Evolutionary conservation across 2,113 vertebrate species (phyloP), one percentile per base, ranked within the genome.

Genomic region (Fulica atra): DNA sequence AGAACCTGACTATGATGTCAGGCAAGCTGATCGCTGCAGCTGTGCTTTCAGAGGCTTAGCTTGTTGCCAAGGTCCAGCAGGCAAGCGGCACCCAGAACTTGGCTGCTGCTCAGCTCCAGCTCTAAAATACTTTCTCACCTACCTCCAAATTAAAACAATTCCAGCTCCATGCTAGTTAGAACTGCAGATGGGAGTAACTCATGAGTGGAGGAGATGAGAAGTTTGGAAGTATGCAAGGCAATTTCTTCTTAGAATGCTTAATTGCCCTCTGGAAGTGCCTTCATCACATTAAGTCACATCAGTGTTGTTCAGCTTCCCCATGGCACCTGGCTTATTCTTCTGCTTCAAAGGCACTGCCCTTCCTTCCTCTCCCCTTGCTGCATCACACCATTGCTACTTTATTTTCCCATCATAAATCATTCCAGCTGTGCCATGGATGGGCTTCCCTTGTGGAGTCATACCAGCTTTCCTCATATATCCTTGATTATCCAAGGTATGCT

Each of bases 21-120:
- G 76, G 53, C 88, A 95, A 94, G 81, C 66, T 64, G 59, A 89
- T 93, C 11, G 9, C 82, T 94, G 73, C 71, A 87, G 81, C 89
- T 92, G 44, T 66, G 68, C 64, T 87, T 87, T 91, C 81, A 65
- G 80, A 82, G 71, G 64, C 85, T 95, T 85, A 95, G 88, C 74
- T 86, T 88, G 57, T 97, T 96, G 88, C 93, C 95, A 93, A 68
- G 64, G 68, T 69, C 53, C 77, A 88, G 73, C 91, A 96, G 92
- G 85, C 77, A 95, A 93, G 77, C 0, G 3, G 54, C 86, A 92
- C 64, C 46, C 66, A 81, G 36, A 68, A 61, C 69, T 94, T 95
- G 93, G 93, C 92, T 78, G 73, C 70, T 95, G 60, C 53, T 88
- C 85, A 85, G 25, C 63, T 79, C 60, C 44, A 33, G 31, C 53